Base-by-base conservation (phyloP, 2,797 vertebrate genomes). In the Platyrinchus mystaceus region DNA sequence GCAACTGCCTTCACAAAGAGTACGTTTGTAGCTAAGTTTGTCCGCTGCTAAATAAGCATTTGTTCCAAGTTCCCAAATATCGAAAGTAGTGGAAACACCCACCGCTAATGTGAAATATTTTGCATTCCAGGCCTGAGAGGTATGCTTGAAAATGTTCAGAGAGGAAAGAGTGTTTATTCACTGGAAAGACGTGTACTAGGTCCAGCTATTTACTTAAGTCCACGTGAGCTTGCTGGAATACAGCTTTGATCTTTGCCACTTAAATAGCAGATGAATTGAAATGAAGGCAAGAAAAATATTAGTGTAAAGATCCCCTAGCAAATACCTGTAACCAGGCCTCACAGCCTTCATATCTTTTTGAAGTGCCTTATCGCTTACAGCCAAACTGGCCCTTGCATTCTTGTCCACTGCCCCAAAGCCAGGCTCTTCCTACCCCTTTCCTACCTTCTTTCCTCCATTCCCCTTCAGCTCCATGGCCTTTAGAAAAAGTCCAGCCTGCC, bases 111-210 rank as follows among this genome's bases (percentile, higher is more conserved):
- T 87, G 96, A 97, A 97, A 97, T 96, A 97, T 89, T 97, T 97
- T 93, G 91, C 97, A 98, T 98, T 98, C 97, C 98, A 97, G 85
- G 32, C 77, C 93, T 87, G 84, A 95, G 89, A 96, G 92, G 95
- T 64, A 95, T 0, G 22, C 96, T 97, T 97, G 95, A 96, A 94
- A 97, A 96, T 52, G 95, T 96, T 94, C 81, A 75, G 68, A 88
- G 95, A 96, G 96, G 96, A 97, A 97, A 43, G 93, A 97, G 96
- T 97, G 97, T 98, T 98, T 98, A 97, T 97, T 97, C 97, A 96
- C 95, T 82, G 93, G 81, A 91, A 84, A 95, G 93, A 97, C 83
- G 93, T 95, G 93, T 93, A 84, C 74, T 73, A 92, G 93, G 93
- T 77, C 87, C 86, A 64, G 68, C 56, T 95, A 95, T 97, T 97